phyloP scores from a whole-genome alignment of 2,113 vertebrate species.

The Carassius carassius region DNA sequence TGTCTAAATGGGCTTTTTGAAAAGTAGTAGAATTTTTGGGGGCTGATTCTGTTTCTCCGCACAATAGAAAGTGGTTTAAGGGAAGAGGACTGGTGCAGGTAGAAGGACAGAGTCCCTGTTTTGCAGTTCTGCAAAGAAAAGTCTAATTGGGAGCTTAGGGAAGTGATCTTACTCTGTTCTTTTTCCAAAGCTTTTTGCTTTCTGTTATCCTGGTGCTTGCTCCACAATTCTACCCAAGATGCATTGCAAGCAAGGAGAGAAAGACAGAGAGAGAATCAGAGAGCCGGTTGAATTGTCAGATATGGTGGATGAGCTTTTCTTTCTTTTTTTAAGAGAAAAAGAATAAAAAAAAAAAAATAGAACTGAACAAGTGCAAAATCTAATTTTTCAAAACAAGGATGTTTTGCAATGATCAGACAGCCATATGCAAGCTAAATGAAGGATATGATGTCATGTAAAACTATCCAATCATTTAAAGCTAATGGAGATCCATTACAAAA shows the following conservation, averaged over 20 bases:
- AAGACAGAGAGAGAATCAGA: conserved; percentile 97
- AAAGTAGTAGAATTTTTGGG: not conserved
- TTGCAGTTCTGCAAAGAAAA: conserved; percentile 72
- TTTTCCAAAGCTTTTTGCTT: conserved; percentile 99
- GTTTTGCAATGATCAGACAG: conserved; percentile 73
- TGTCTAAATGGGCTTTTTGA: not conserved
- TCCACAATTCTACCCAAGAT: conserved; percentile 99
- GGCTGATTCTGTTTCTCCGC: conserved; percentile 4
- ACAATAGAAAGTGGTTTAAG: conserved; percentile 6
- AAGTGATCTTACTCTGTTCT: conserved; percentile 97
- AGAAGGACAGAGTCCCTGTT: conserved; percentile 76
- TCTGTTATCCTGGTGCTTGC: conserved; percentile 99
- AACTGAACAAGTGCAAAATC: conserved; percentile 55
- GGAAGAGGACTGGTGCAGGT: conserved; percentile 29
- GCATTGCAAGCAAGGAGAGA: conserved; percentile 99
- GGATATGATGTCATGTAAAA: not conserved
- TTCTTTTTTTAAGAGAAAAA: conserved; percentile 26
- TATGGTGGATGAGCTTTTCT: conserved; percentile 80
- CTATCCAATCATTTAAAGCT: conserved; percentile 48
- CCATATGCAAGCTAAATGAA: conserved; percentile 39
- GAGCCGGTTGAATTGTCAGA: conserved; percentile 85
- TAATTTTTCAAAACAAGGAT: conserved; percentile 59
- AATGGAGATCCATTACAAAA: conserved; percentile 73
- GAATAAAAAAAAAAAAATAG: conserved; percentile 58
- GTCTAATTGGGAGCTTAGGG: conserved; percentile 74